Conservation (phyloP, 2,113 vertebrate species). For the Ceratotherium simum region DNA sequence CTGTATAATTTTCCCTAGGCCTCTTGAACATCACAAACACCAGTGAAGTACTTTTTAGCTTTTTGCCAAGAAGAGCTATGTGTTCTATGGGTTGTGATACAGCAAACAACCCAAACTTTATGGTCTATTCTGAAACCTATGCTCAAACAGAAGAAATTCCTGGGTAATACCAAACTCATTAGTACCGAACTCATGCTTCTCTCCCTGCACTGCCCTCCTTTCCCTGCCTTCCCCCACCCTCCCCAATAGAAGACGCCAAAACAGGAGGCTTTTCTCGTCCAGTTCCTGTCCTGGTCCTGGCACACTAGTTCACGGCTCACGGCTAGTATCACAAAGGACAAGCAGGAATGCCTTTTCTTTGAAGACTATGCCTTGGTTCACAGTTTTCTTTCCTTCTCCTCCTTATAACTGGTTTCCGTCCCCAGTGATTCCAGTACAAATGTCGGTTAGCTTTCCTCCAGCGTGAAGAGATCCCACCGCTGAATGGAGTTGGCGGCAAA, state of each 20-base stretch:
- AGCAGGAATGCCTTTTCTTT: background rate
- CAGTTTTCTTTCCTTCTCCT: too few relatives aligned
- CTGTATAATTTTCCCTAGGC: background rate
- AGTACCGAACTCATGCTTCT: background rate
- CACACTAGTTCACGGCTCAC: background rate
- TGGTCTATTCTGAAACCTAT: background rate
- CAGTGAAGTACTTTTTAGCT: background rate
- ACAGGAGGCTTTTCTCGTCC: background rate
- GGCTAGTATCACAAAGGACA: background rate
- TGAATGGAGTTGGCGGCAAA: too few relatives aligned
- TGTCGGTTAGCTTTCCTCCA: too few relatives aligned
- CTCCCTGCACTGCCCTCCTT: background rate
- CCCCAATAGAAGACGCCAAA: background rate
- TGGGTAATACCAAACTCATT: background rate
- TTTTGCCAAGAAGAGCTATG: background rate
- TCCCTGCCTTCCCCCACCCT: background rate
- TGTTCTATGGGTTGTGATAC: background rate
- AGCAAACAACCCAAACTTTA: background rate
- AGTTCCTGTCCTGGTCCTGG: background rate
- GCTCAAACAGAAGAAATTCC: background rate
- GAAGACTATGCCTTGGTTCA: background rate
- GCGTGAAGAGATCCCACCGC: background rate
- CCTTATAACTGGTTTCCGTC: too few relatives aligned
- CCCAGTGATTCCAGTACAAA: background rate
- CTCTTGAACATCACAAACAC: background rate